Evolutionary conservation across 1,140 invertebrate genomes (phyloP).

Genomic region (Trissolcus basalis): DNA sequence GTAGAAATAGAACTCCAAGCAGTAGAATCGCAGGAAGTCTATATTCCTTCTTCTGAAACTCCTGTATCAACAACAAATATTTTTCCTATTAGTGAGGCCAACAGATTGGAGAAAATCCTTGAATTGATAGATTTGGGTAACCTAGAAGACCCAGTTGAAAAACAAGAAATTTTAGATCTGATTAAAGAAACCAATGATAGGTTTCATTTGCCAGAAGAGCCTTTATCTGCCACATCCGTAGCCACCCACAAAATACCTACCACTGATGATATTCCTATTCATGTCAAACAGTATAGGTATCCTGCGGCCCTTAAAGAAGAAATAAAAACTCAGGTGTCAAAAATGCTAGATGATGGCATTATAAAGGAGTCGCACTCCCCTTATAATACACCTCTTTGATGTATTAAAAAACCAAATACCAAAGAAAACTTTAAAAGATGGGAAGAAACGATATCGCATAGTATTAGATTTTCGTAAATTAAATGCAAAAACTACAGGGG

Average conservation of each 20-base stretch:
- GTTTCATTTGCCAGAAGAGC: background rate
- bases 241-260: background rate
- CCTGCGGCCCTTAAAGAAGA: conserved; percentile 2
- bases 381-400: conserved; percentile 2
- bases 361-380: background rate
- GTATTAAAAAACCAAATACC: too few relatives aligned
- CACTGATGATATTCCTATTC: background rate
- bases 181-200: background rate
- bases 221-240: background rate
- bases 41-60: too few relatives aligned
- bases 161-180: background rate
- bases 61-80: background rate
- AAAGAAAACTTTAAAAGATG: background rate
- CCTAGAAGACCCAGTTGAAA: background rate
- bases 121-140: background rate
- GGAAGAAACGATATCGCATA: background rate
- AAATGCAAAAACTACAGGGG: background rate
- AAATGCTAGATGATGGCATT: background rate
- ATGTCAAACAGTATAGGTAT: conserved; percentile 2
- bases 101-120: background rate
- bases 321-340: background rate
- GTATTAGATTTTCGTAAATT: conserved; percentile 4
- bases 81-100: background rate
- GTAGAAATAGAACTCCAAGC: background rate
- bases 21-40: background rate